Evolutionary conservation across 2,113 vertebrate species (phyloP), one percentile per base, ranked within the genome.

Genomic region (Erythrolamprus reginae): DNA sequence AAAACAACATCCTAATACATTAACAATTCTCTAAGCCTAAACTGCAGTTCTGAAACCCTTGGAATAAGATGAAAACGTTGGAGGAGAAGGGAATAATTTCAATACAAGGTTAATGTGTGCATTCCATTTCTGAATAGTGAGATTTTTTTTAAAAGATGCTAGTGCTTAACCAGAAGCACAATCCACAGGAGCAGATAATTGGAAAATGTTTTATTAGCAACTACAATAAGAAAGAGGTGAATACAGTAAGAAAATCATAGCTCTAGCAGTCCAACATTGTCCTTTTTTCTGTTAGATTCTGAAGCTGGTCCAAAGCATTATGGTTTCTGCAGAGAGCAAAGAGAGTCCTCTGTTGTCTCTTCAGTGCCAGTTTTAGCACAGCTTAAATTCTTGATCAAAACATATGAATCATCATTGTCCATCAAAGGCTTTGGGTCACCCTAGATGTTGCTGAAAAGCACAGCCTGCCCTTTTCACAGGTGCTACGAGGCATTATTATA

Each of bases 21-120:
- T 88, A 90, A 82, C 91, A 38, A 10, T 13, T 55, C 93, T 91
- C 12, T 77, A 86, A 21, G 0, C 6, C 93, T 88, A 89, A 91
- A 92, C 92, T 93, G 94, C 52, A 7, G 51, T 82, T 87, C 94
- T 86, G 0, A 10, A 52, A 55, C 10, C 21, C 33, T 38, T 26
- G 10, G 10, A 53, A 38, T 10, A 45, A 24, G 38, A 42, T 21
- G 15, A 38, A 33, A 33, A 23, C 1, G 1, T 10, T 28, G 23
- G 24, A 48, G 10, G 26, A 84, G 45, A 26, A 84, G 45, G 45
- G 45, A 5, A 24, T 84, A 48, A 45, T 10, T 48, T 84, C 21
- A 48, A 84, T 48, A 28, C 26, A 84, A 50, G 47, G 50, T 24
- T 65, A 65, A 65, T 33, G 15, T 65, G 65, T 38, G 7, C 65